A percentile compares a stretch with the other conserved stretches of the same genome.
Evolutionary conservation across 2,888 invertebrate genomes (phyloP).

Genomic region (Tenthredo livida): DNA sequence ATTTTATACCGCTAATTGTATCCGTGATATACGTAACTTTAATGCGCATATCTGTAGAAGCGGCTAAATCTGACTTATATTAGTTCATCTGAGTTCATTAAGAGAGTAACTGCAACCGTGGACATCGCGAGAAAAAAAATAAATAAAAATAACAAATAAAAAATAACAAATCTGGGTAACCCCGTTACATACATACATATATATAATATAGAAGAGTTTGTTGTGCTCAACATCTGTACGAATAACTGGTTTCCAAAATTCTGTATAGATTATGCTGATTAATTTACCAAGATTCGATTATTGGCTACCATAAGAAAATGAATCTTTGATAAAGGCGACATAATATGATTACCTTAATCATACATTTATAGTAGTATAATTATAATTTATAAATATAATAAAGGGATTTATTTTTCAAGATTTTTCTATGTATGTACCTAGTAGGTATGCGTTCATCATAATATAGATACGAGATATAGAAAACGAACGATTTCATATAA

Average conservation of each 20-base stretch:
- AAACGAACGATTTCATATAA: background rate
- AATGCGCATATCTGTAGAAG: background rate
- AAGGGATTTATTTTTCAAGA: no score
- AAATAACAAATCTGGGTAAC: conserved; percentile 22
- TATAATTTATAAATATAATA: no score
- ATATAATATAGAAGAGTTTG: conserved; percentile 8
- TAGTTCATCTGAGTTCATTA: background rate
- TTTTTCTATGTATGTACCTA: no score
- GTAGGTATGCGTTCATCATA: no score
- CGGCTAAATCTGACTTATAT: background rate
- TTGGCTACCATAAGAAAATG: background rate
- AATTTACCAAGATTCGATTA: background rate
- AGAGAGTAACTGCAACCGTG: background rate
- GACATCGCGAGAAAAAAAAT: background rate
- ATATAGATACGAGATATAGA: no score
- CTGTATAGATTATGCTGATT: background rate
- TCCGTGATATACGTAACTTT: background rate
- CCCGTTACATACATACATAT: background rate
- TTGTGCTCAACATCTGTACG: background rate
- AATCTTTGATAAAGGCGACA: background rate
- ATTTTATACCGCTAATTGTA: background rate
- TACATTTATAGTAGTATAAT: no score
- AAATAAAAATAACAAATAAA: no score
- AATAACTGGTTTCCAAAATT: background rate
- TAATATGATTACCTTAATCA: no score